These are phyloP conservation scores for Coenonympha arcania DNA, from an alignment of 2,888 invertebrate species.

Conservation along the genomic window DNA sequence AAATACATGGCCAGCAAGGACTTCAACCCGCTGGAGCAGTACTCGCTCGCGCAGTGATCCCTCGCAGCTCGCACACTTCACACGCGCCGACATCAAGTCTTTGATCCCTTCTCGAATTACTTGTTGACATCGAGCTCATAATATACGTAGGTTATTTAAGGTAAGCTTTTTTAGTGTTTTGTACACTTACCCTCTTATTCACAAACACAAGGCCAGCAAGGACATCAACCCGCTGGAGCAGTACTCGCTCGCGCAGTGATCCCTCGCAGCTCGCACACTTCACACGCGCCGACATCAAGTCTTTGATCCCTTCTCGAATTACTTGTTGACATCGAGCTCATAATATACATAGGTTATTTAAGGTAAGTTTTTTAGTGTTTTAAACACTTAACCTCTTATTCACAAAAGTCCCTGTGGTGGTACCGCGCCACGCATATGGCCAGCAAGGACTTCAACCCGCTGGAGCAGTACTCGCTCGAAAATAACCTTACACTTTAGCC, in stretches of 20 bases:
- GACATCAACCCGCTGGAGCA: constrained; percentile 59
- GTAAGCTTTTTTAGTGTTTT: constrained; percentile 4
- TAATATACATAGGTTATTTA: constrained; percentile 3
- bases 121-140: constrained; percentile 1
- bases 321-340: constrained; percentile 1
- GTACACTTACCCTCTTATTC: neutral
- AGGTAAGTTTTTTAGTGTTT: constrained; percentile 6
- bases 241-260: constrained; percentile 50
- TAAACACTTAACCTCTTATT: neutral
- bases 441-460: constrained; percentile 61
- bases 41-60: constrained; percentile 46
- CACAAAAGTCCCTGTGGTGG: constrained; percentile 88
- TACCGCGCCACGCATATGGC: constrained; percentile 74
- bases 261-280: neutral
- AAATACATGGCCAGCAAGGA: constrained; percentile 61
- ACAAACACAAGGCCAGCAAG: constrained; percentile 59
- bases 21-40: constrained; percentile 58
- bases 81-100: neutral
- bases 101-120: neutral
- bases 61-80: neutral
- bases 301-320: neutral
- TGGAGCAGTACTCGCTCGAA: constrained; percentile 53
- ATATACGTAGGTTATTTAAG: constrained; percentile 4
- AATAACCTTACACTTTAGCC: no score
- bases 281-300: neutral